Evolutionary conservation across 2,888 invertebrate genomes (phyloP).

Genomic region (Lamproptera curius): DNA sequence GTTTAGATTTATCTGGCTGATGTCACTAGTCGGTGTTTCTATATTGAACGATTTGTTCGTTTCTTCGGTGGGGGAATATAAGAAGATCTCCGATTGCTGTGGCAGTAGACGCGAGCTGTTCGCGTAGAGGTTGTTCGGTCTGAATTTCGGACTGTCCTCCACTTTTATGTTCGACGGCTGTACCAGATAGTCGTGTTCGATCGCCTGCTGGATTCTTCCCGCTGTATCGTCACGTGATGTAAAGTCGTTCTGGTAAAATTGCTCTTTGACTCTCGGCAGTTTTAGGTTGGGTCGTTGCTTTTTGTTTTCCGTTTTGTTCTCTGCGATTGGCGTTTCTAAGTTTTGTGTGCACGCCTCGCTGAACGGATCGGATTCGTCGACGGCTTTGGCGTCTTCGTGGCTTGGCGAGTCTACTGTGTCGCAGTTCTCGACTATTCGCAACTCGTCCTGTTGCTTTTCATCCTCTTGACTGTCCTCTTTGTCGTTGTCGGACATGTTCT

Average conservation of each 20-base stretch:
- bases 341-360: slow-evolving; percentile 70
- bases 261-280: slow-evolving; percentile 63
- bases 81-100: slow-evolving; percentile 62
- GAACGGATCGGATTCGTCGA: slow-evolving; percentile 55
- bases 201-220: slow-evolving; percentile 67
- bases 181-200: slow-evolving; percentile 78
- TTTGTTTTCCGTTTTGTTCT: slow-evolving; percentile 41
- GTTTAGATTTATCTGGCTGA: slow-evolving; percentile 68
- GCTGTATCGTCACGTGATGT: slow-evolving; percentile 48
- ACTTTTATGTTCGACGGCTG: slow-evolving; percentile 82
- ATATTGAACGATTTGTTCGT: slow-evolving; percentile 59
- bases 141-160: slow-evolving; percentile 62
- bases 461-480: slow-evolving; percentile 69
- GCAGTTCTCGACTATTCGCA: slow-evolving; percentile 55
- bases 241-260: slow-evolving; percentile 72
- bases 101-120: slow-evolving; percentile 66
- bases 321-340: slow-evolving; percentile 51
- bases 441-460: slow-evolving; percentile 46
- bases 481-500: slow-evolving; percentile 83
- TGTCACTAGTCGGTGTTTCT: slow-evolving; percentile 72
- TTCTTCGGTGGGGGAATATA: slow-evolving; percentile 74
- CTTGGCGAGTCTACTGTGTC: slow-evolving; percentile 62
- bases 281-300: slow-evolving; percentile 70
- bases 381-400: slow-evolving; percentile 30
- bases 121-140: slow-evolving; percentile 68